Evolutionary conservation across 2,797 vertebrate genomes (phyloP), one percentile per base, ranked within the genome.

Genomic region (Pipistrellus nathusii): DNA sequence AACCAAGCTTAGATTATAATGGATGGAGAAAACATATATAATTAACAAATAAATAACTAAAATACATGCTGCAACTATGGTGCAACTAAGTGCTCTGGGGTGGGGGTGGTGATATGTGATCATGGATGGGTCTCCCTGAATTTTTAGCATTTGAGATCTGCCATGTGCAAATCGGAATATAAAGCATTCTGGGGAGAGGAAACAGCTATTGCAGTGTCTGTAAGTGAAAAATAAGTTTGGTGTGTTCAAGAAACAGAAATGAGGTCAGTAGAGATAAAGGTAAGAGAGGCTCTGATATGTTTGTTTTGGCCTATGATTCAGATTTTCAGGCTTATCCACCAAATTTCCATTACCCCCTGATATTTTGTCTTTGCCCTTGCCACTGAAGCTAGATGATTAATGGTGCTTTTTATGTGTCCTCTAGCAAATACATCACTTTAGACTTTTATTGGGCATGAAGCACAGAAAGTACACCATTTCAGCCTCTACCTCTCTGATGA

Each of bases 401-500:
- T 88, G 78, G 4, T 51, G n/a, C 75, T 68, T 94, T 88, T 95
- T 78, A 77, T 46, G 38, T 41, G 23, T 92, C 44, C 59, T 87
- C 41, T 76, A 80, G 73, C 78, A 92, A 91, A 95, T 95, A 73
- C 27, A 95, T 94, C 59, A 94, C 44, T 94, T 89, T 88, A 77
- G 82, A 94, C 85, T 94, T 95, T 92, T 88, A 94, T 85, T 92
- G 88, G 68, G 38, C 41, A 84, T 6, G 30, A 90, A 90, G 68
- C 76, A 91, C 88, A 92, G 53, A 90, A 38, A 93, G 25, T 68
- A 93, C 15, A 25, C 80, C 91, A 89, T 89, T 94, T 78, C 69
- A 84, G 87, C 90, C 94, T 96, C 75, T 25, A 84, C 41, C 35
- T 88, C 83, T 72, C 81, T 92, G 88, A 95, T 96, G 75, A 94